Conservation (phyloP, 2,797 vertebrate genomes). For the Melanotaenia nigrans region DNA sequence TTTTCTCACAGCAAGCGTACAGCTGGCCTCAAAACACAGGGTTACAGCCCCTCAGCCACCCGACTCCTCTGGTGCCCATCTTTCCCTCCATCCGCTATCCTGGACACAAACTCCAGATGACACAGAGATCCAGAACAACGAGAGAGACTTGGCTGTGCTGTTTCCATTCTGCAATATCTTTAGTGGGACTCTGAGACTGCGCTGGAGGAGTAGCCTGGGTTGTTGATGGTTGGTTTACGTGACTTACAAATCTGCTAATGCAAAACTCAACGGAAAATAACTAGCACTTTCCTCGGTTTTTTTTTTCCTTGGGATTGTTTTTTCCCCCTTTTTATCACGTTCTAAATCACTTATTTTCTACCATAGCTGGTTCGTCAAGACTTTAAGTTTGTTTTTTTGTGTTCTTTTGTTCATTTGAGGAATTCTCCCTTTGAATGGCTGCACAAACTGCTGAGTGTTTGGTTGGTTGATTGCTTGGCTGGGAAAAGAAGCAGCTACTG, state of each 20-base stretch:
- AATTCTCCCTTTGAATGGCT: slow-evolving; percentile 46
- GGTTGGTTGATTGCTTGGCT: slow-evolving; percentile 50
- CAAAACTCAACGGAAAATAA: slow-evolving; percentile 74
- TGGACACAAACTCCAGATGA: slow-evolving; percentile 54
- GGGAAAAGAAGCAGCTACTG: slow-evolving; percentile 39
- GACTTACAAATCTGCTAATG: slow-evolving; percentile 70
- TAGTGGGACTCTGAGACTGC: slow-evolving; percentile 42
- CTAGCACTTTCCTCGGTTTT: slow-evolving; percentile 72
- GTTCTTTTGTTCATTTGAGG: slow-evolving; percentile 40
- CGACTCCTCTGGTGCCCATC: slow-evolving; percentile 62
- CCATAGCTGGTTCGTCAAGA: slow-evolving; percentile 70
- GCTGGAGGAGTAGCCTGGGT: slow-evolving; percentile 51
- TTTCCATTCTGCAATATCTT: slow-evolving; percentile 50
- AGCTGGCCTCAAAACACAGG: slow-evolving; percentile 62
- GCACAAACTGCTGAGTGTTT: slow-evolving; percentile 53
- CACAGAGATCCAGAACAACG: slow-evolving; percentile 56
- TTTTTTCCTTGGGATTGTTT: slow-evolving; percentile 43
- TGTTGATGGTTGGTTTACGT: slow-evolving; percentile 62
- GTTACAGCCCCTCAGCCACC: slow-evolving; percentile 64
- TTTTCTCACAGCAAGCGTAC: slow-evolving; percentile 62
- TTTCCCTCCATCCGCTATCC: slow-evolving; percentile 48
- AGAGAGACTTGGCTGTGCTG: slow-evolving; percentile 56
- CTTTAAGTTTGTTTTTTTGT: slow-evolving; percentile 48
- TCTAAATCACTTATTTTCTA: slow-evolving; percentile 72
- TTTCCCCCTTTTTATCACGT: slow-evolving; percentile 30